Conservation (phyloP, 2,113 vertebrate genomes). For the Hypanus sabinus region DNA sequence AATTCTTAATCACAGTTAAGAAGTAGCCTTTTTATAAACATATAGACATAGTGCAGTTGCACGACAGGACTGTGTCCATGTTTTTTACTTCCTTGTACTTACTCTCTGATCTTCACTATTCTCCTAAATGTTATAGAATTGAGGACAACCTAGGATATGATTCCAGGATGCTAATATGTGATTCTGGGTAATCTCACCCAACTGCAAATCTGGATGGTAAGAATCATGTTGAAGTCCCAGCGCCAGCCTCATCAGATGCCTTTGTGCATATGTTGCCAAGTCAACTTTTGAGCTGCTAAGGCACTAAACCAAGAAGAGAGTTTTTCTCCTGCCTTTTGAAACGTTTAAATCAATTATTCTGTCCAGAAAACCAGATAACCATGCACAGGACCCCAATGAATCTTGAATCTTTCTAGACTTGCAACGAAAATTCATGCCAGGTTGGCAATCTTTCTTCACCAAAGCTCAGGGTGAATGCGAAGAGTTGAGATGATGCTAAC, state of each 20-base stretch:
- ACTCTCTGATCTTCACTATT: background rate
- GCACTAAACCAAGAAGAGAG: background rate
- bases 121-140: background rate
- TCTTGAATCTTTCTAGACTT: background rate
- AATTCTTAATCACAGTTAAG: background rate
- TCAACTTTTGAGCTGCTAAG: background rate
- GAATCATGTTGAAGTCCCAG: background rate
- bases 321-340: background rate
- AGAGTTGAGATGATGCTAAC: background rate
- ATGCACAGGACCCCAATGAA: background rate
- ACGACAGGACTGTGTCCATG: background rate
- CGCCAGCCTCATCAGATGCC: background rate
- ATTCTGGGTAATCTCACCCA: background rate
- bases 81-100: background rate
- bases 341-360: background rate
- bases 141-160: background rate
- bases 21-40: background rate
- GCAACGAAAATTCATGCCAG: background rate
- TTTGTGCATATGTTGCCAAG: background rate
- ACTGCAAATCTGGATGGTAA: background rate
- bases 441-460: background rate
- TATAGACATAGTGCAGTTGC: background rate
- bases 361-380: background rate
- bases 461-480: background rate
- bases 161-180: background rate